Evolutionary conservation across 2,113 vertebrate genomes (phyloP).

Genomic region (Megalops atlanticus): DNA sequence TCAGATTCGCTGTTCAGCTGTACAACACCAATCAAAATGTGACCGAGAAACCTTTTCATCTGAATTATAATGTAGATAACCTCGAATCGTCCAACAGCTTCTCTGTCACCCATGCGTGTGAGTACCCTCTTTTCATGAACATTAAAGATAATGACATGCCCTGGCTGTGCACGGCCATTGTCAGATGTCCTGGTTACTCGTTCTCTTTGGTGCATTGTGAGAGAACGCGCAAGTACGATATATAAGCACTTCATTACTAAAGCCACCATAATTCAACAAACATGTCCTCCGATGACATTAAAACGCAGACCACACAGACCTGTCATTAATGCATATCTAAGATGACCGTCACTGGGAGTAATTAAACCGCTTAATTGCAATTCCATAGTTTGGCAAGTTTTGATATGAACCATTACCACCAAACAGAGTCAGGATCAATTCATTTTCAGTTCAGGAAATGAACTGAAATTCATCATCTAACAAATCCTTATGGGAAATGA

Average conservation of each 20-base stretch:
- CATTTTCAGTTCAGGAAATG: no score
- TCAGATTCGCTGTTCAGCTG: slow-evolving; percentile 98
- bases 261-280: neutral
- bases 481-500: no score
- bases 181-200: neutral
- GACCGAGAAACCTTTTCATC: slow-evolving; percentile 97
- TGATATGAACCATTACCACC: neutral
- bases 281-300: neutral
- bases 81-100: slow-evolving; percentile 99
- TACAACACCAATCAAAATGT: slow-evolving; percentile 99
- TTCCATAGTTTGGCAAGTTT: neutral
- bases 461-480: no score
- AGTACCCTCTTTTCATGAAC: slow-evolving; percentile 71
- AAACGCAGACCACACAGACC: neutral
- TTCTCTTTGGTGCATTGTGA: slow-evolving; percentile 8
- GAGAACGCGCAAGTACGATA: neutral
- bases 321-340: neutral
- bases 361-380: neutral
- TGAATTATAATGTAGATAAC: slow-evolving; percentile 98
- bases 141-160: slow-evolving; percentile 27
- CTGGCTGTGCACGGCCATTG: neutral
- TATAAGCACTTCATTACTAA: slow-evolving; percentile 5
- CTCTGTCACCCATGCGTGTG: slow-evolving; percentile 98
- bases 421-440: no score
- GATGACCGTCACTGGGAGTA: neutral